Conservation (phyloP, 2,888 invertebrate genomes). For the Rhyacophila evoluta region DNA sequence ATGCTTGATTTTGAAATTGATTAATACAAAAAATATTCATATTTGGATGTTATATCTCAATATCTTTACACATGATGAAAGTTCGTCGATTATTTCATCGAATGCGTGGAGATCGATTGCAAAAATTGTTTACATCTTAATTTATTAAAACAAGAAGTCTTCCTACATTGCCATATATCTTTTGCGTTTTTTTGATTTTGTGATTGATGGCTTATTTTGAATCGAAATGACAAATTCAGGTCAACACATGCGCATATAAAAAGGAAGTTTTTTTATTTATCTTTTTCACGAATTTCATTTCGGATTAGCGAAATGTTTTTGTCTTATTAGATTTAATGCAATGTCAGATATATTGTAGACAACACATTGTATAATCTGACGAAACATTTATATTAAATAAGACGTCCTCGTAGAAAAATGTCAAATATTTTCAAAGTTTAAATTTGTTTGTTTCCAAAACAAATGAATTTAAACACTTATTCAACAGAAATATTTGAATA, state of each 20-base stretch:
- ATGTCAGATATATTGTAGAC: neutral
- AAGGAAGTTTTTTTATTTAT: neutral
- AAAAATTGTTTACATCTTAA: conserved; percentile 4
- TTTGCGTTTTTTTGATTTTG: neutral
- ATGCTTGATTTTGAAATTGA: neutral
- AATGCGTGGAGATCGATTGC: conserved; percentile 3
- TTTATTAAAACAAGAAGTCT: neutral
- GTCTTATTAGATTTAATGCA: neutral
- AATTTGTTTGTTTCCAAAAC: neutral
- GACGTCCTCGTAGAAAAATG: neutral
- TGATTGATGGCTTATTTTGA: conserved; percentile 22
- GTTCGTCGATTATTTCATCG: neutral
- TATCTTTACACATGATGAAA: neutral
- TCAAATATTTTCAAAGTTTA: neutral
- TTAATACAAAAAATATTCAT: neutral
- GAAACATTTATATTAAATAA: neutral
- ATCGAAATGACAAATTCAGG: conserved; percentile 19
- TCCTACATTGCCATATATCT: neutral
- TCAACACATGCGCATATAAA: conserved; percentile 3
- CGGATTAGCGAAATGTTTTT: neutral
- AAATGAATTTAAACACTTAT: neutral
- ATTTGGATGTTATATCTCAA: neutral
- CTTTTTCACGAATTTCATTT: neutral
- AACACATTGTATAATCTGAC: neutral
- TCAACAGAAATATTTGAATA: neutral